Evolutionary conservation across 2,888 invertebrate genomes (phyloP).

Genomic region (Branchipolynoe longqiensis): DNA sequence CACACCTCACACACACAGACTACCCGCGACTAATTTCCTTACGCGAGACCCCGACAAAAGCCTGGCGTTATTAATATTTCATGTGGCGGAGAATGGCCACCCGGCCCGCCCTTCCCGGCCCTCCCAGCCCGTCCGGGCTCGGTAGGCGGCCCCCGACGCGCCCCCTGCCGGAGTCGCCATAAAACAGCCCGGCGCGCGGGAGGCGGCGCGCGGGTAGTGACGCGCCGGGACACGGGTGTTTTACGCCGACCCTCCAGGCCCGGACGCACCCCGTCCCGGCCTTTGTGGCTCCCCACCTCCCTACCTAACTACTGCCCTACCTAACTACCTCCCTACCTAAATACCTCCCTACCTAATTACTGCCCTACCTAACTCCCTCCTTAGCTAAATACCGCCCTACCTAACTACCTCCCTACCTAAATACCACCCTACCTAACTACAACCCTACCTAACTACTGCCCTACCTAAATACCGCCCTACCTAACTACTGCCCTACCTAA

Average conservation of each 20-base stretch:
- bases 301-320: neutral
- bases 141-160: too few relatives aligned
- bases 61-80: constrained; percentile 45
- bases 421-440: too few relatives aligned
- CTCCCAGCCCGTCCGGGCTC: too few relatives aligned
- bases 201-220: neutral
- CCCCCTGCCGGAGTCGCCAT: neutral
- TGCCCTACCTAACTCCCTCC: too few relatives aligned
- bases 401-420: too few relatives aligned
- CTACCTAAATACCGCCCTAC: too few relatives aligned
- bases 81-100: constrained; percentile 6
- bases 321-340: too few relatives aligned
- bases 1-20: neutral
- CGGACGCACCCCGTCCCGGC: neutral
- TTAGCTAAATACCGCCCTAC: too few relatives aligned
- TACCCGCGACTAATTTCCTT: constrained; percentile 24
- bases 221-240: neutral
- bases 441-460: too few relatives aligned
- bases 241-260: neutral
- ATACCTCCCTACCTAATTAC: too few relatives aligned
- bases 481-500: too few relatives aligned
- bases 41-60: neutral
- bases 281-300: neutral
- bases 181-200: constrained; percentile 25
- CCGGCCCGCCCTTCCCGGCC: too few relatives aligned